phyloP scores from a whole-genome alignment of 1,140 invertebrate genomes.

The Centruroides sculpturatus region DNA sequence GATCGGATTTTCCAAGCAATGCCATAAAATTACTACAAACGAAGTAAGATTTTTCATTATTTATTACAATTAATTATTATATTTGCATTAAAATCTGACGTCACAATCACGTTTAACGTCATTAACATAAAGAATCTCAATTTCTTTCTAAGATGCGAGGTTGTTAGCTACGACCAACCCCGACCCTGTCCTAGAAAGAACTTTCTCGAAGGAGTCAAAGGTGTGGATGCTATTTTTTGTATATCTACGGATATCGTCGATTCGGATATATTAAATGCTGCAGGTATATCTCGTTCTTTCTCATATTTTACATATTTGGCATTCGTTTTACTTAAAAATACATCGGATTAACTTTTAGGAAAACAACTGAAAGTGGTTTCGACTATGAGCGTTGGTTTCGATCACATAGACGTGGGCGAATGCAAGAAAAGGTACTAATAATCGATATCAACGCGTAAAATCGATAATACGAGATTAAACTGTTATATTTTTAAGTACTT shows the following conservation, averaged over 20 bases:
- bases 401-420: conserved; percentile 35
- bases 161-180: neutral
- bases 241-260: conserved; percentile 72
- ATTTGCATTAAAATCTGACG: too few species aligned
- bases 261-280: conserved; percentile 47
- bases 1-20: too few species aligned
- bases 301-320: too few species aligned
- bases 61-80: too few species aligned
- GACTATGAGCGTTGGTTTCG: conserved; percentile 74
- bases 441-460: neutral
- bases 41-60: too few species aligned
- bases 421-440: conserved; percentile 22
- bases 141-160: neutral
- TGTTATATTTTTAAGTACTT: neutral
- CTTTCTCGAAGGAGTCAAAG: conserved; percentile 49
- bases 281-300: too few species aligned
- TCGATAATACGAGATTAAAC: neutral
- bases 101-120: too few species aligned
- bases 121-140: too few species aligned
- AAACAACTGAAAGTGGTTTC: conserved; percentile 61
- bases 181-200: conserved; percentile 43
- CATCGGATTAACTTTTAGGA: conserved; percentile 28
- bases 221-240: conserved; percentile 63
- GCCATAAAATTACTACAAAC: too few species aligned
- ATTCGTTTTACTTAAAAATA: too few species aligned